These are phyloP conservation scores for Acanthisitta chloris DNA, from an alignment of 2,113 vertebrate genomes.

Conservation along the genomic window DNA sequence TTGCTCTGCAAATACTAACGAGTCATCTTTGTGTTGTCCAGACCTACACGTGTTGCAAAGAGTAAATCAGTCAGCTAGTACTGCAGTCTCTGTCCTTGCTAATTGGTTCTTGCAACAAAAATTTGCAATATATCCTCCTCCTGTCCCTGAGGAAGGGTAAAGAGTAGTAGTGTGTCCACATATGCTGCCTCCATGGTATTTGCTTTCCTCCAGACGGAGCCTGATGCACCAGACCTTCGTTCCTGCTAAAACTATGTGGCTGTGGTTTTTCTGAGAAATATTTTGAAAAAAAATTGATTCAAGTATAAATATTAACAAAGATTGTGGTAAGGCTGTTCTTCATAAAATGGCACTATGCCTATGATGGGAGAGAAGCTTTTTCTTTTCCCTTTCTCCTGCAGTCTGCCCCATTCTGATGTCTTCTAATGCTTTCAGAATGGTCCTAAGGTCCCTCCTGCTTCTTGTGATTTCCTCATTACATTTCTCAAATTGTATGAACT, in stretches of 20 bases:
- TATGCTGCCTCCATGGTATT: neutral
- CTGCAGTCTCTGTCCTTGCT: neutral
- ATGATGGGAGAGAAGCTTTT: neutral
- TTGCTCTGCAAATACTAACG: neutral
- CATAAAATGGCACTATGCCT: neutral
- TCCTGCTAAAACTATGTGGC: neutral
- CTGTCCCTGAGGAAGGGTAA: neutral
- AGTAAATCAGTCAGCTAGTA: neutral
- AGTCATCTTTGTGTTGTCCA: neutral
- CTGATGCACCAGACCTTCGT: neutral
- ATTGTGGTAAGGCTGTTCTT: neutral
- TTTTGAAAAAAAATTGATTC: neutral
- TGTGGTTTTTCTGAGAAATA: constrained; percentile 25
- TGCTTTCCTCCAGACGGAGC: neutral
- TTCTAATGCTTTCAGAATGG: neutral
- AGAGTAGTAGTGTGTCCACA: neutral
- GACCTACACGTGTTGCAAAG: neutral
- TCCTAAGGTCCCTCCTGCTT: neutral
- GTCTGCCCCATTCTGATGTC: neutral
- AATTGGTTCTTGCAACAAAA: neutral
- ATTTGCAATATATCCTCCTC: neutral
- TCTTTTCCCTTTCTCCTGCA: neutral
- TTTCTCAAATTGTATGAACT: neutral
- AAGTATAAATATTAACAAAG: constrained; percentile 10
- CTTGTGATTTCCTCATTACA: neutral